Percentiles rank a stretch among this genome's conserved stretches.
These are phyloP conservation scores for Pelecanoides urinatrix DNA, from an alignment of 2,113 vertebrate genomes.

Conservation along the genomic window DNA sequence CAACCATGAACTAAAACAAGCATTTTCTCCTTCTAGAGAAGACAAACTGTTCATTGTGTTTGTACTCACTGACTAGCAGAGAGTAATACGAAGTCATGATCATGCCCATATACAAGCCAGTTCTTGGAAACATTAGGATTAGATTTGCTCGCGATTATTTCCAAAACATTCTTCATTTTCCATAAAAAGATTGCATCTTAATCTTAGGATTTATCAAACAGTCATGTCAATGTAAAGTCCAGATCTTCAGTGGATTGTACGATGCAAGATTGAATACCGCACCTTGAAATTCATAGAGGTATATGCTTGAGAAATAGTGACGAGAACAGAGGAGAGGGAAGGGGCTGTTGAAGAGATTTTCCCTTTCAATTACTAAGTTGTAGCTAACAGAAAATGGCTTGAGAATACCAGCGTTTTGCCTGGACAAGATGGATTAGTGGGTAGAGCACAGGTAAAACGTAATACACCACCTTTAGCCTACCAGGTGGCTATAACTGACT, in stretches of 20 bases:
- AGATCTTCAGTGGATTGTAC: background rate
- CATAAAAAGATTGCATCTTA: background rate
- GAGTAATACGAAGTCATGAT: background rate
- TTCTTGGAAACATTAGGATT: background rate
- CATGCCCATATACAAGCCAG: background rate
- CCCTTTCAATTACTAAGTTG: background rate
- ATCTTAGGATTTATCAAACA: background rate
- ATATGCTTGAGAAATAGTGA: background rate
- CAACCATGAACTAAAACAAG: background rate
- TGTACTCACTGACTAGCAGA: background rate
- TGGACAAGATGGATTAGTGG: background rate
- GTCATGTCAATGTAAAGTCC: background rate
- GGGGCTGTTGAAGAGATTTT: background rate
- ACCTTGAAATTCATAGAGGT: background rate
- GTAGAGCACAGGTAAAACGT: background rate
- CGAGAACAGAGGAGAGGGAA: background rate
- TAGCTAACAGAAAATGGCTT: background rate
- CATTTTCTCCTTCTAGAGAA: background rate
- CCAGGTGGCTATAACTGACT: background rate
- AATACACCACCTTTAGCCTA: background rate
- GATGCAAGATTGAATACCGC: background rate
- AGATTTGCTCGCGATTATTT: background rate
- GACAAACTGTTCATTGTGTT: background rate
- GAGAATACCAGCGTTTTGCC: background rate
- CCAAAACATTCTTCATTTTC: background rate